A percentile compares a stretch with the other conserved stretches of the same genome.
phyloP scores from a whole-genome alignment of 2,888 invertebrate genomes.

The Aleiodes leptofemur region DNA sequence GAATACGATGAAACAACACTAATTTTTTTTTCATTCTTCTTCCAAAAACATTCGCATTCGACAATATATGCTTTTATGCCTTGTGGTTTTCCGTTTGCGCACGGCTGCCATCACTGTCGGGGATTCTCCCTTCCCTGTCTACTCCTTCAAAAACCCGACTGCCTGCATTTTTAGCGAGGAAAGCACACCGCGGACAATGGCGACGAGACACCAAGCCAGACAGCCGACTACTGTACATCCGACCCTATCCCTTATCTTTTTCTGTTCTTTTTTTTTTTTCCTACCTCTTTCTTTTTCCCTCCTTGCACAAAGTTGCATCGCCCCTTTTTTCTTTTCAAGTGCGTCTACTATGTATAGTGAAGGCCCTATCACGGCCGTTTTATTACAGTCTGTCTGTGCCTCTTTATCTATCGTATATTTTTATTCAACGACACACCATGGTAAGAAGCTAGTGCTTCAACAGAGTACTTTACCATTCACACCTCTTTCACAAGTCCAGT shows the following conservation, averaged over 20 bases:
- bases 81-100: constrained; percentile 9
- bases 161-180: constrained; percentile 66
- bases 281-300: constrained; percentile 36
- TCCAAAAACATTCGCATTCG: neutral
- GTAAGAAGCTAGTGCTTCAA: constrained; percentile 25
- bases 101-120: constrained; percentile 31
- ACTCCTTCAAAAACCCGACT: constrained; percentile 40
- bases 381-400: constrained; percentile 42
- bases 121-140: neutral
- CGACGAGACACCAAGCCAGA: constrained; percentile 66
- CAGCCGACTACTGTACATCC: constrained; percentile 59
- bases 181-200: constrained; percentile 63
- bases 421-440: constrained; percentile 33
- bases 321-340: constrained; percentile 49
- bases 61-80: neutral
- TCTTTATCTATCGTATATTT: constrained; percentile 44
- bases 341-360: constrained; percentile 42
- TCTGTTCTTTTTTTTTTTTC: constrained; percentile 24
- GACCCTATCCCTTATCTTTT: constrained; percentile 41
- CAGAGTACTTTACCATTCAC: constrained; percentile 49
- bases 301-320: constrained; percentile 48
- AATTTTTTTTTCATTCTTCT: neutral
- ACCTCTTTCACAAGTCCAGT: constrained; percentile 46
- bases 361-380: constrained; percentile 38
- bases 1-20: too few relatives aligned